Percentiles rank a stretch among this genome's conserved stretches.
These are phyloP conservation scores for Microcebus jonahi DNA, from an alignment of 2,113 vertebrate genomes.

Conservation along the genomic window DNA sequence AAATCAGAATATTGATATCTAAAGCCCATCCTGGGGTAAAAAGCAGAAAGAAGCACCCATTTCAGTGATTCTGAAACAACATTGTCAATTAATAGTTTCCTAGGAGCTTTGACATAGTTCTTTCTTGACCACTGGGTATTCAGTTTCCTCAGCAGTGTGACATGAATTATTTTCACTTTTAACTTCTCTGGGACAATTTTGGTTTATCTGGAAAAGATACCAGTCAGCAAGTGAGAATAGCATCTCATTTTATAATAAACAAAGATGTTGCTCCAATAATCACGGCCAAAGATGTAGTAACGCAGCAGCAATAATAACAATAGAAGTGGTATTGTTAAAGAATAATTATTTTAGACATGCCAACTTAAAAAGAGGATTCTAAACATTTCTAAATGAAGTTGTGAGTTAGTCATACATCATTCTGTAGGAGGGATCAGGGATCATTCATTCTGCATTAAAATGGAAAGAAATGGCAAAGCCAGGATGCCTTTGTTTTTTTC, in stretches of 20 bases:
- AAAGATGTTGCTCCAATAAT: slow-evolving; percentile 31
- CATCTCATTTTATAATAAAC: slow-evolving; percentile 66
- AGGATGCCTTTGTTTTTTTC: slow-evolving; percentile 46
- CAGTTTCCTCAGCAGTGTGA: slow-evolving; percentile 47
- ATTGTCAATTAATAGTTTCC: slow-evolving; percentile 42
- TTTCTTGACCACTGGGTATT: slow-evolving; percentile 60
- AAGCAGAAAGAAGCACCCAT: background rate
- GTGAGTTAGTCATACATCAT: background rate
- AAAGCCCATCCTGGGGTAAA: background rate
- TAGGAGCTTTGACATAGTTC: slow-evolving; percentile 28
- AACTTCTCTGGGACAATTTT: slow-evolving; percentile 45
- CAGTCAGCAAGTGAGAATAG: background rate
- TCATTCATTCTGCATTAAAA: slow-evolving; percentile 66
- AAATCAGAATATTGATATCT: background rate
- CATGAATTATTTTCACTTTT: slow-evolving; percentile 65
- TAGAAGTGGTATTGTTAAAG: slow-evolving; percentile 50
- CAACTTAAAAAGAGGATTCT: slow-evolving; percentile 25
- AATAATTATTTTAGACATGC: slow-evolving; percentile 44
- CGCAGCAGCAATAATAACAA: background rate
- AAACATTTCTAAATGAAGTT: slow-evolving; percentile 51
- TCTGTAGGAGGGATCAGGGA: background rate
- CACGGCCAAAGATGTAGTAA: slow-evolving; percentile 10
- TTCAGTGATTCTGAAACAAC: background rate
- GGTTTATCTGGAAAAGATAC: slow-evolving; percentile 51
- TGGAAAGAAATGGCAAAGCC: slow-evolving; percentile 71